Evolutionary conservation across 1,140 invertebrate genomes (phyloP).

Genomic region (Scaptomyza montana): DNA sequence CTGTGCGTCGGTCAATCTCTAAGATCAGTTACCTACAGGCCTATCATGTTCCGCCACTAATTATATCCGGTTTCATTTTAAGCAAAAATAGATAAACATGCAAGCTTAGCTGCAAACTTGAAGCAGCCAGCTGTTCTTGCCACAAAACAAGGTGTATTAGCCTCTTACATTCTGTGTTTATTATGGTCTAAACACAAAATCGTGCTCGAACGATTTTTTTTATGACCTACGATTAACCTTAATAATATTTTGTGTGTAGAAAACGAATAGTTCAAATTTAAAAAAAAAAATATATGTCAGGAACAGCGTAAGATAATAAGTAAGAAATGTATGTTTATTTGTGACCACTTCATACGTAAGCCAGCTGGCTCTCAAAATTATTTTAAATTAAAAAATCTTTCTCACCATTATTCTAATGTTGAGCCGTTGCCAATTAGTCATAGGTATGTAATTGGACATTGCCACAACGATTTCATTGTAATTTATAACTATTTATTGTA

Average conservation of each 20-base stretch:
- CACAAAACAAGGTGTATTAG: too few relatives aligned
- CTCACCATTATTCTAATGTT: neutral
- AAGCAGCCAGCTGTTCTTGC: too few relatives aligned
- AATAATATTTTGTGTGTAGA: too few relatives aligned
- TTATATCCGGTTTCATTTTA: slow-evolving; percentile 30
- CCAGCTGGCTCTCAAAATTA: neutral
- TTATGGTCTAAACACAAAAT: too few relatives aligned
- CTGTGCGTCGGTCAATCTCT: slow-evolving; percentile 26
- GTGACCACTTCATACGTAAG: neutral
- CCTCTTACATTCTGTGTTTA: too few relatives aligned
- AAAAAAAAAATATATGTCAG: too few relatives aligned
- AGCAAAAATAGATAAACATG: slow-evolving; percentile 23
- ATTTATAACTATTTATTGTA: slow-evolving; percentile 23
- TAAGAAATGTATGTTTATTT: neutral
- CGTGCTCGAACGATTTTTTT: too few relatives aligned
- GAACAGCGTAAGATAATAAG: too few relatives aligned
- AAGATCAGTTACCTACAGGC: slow-evolving; percentile 15
- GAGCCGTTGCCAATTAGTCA: neutral
- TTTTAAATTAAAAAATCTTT: neutral
- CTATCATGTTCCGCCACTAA: slow-evolving; percentile 19
- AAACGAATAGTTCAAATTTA: too few relatives aligned
- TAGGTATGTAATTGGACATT: neutral
- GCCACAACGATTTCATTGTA: slow-evolving; percentile 8
- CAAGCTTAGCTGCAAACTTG: neutral
- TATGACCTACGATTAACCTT: too few relatives aligned